Evolutionary conservation across 2,888 invertebrate species (phyloP), one percentile per base, ranked within the genome.

Genomic region (Acholoe squamosa): DNA sequence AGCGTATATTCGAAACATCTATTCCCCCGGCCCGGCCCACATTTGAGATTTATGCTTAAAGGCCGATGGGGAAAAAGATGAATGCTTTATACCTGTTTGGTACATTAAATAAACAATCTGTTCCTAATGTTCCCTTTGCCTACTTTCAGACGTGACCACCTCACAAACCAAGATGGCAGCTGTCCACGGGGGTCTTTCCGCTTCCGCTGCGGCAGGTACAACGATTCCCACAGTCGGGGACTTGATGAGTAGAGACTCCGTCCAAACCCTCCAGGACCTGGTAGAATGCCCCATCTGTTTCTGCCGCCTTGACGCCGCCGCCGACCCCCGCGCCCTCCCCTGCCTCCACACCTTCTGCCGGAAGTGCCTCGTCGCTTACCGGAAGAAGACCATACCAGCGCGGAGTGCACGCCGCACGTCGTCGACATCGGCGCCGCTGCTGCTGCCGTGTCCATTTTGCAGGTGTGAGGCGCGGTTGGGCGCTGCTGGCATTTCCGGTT

Each of bases 331-430:
- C 28, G 71, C 71, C 14, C 31, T 71, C n/a, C 71, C 71, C 71
- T 71, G 71, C 25, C 71, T 71, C n/a, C 71, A 71, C 28, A 71
- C 71, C 71, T 71, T 71, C 71, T 71, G 71, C 71, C 71, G 25
- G 28, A 25, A 71, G 71, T 71, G 71, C 31, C 28, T 71, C n/a
- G 71, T 28, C 71, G 25, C 3, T 7, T 71, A 71, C 28, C 31
- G 22, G 22, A n/a, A n/a, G 61, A 61, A 28, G 28, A 25, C 31
- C 71, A 28, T 14, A 3, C 25, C 14, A 7, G 25, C 19, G 28
- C 19, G 25, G 5, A 25, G 71, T 14, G 5, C 28, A 28, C 61
- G 61, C 12, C 61, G 61, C 14, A 54, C 19, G 54, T n/a, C 61
- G 43, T 43, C 43, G 43, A 43, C 43, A 3, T 3, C 5, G 3